These are phyloP conservation scores for Sturnira hondurensis DNA, from an alignment of 2,113 vertebrate genomes.

Conservation along the genomic window DNA sequence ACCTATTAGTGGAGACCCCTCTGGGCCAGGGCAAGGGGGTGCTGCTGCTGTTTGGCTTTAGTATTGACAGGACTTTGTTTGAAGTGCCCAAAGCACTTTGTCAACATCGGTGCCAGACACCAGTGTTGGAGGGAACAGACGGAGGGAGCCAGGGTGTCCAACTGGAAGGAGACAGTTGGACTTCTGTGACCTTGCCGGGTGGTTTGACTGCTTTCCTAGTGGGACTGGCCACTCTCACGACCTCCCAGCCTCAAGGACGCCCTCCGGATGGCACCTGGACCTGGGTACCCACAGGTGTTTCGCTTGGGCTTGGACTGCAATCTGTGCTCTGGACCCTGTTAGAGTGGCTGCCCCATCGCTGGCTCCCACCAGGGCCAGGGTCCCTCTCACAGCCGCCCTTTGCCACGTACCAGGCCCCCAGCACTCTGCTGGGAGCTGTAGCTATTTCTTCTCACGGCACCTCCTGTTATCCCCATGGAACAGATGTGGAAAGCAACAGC, in stretches of 20 bases:
- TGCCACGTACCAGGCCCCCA: background rate
- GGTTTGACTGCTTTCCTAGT: background rate
- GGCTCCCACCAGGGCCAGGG: accelerated
- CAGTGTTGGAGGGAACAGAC: background rate
- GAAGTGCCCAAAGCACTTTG: background rate
- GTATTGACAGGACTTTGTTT: background rate
- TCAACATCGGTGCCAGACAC: background rate
- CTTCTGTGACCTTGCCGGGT: background rate
- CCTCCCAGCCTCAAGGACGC: background rate
- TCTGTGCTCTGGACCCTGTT: background rate
- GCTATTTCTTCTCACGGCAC: background rate
- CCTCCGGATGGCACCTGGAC: background rate
- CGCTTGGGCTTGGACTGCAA: background rate
- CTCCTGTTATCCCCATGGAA: background rate
- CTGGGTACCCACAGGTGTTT: background rate
- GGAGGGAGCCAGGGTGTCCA: background rate
- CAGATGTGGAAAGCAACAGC: background rate
- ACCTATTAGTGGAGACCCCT: background rate
- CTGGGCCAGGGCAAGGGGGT: background rate
- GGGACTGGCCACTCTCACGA: too few species aligned
- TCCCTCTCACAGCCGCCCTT: background rate
- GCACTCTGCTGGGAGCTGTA: background rate
- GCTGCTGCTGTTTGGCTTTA: background rate
- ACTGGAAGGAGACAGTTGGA: background rate
- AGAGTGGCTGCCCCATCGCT: accelerated